phyloP scores from a whole-genome alignment of 23 tunicate species.

The Halocynthia aurantium region DNA sequence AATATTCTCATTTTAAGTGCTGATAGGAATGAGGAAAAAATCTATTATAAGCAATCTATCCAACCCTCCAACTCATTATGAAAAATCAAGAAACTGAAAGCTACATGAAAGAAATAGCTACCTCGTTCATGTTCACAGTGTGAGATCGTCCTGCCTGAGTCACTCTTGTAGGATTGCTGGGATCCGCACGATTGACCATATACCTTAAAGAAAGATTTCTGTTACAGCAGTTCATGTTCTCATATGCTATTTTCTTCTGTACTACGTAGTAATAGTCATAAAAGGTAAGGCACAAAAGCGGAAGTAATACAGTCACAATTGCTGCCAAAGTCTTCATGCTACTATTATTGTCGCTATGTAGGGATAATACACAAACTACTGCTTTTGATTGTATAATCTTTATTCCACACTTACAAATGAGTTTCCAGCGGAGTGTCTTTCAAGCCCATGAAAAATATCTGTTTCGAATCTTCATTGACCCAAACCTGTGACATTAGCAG shows the following conservation, averaged over 20 bases:
- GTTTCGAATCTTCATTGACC: constrained; percentile 67
- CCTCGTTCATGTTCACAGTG: constrained; percentile 63
- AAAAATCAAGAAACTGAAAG: not conserved
- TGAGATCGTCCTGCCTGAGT: constrained; percentile 58
- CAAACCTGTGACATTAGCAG: constrained; percentile 36
- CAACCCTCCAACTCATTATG: not conserved
- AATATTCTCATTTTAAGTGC: not conserved
- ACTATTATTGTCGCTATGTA: too few species aligned
- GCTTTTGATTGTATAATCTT: not conserved
- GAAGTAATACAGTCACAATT: too few species aligned
- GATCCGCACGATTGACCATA: constrained; percentile 33
- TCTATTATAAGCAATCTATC: not conserved
- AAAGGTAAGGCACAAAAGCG: too few species aligned
- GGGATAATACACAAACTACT: too few species aligned
- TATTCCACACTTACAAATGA: constrained; percentile 59
- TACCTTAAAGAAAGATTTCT: constrained; percentile 29
- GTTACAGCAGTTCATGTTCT: too few species aligned
- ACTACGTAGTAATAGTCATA: too few species aligned
- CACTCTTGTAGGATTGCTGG: constrained; percentile 28
- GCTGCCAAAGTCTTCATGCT: too few species aligned
- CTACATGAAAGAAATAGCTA: not conserved
- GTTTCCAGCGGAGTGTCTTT: constrained; percentile 78
- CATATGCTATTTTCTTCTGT: too few species aligned
- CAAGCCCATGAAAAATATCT: constrained; percentile 80
- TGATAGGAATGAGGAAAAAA: not conserved